Conservation (phyloP, 2,797 vertebrate species). For the Phrynocephalus forsythii region DNA sequence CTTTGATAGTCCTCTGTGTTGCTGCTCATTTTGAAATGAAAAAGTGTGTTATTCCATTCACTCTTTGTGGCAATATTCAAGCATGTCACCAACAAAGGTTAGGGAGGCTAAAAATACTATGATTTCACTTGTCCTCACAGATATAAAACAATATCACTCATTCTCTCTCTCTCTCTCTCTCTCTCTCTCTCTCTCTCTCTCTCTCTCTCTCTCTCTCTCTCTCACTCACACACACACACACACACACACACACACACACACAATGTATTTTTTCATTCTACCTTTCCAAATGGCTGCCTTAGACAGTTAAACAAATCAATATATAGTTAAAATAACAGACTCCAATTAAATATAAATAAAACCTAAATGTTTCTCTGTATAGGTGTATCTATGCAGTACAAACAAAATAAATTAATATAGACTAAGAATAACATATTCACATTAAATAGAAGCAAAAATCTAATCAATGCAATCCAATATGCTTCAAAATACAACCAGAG, state of each 20-base stretch:
- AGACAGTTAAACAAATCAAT: not conserved
- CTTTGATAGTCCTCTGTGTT: not conserved
- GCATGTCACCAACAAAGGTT: not conserved
- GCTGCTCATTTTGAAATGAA: not conserved
- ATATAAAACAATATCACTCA: too few species aligned
- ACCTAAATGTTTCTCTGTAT: not conserved
- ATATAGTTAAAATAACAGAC: not conserved
- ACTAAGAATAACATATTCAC: too few species aligned
- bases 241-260: too few species aligned
- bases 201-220: too few species aligned
- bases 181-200: too few species aligned
- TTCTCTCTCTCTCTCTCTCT: too few species aligned
- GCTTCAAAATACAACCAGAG: not conserved
- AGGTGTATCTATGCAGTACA: too few species aligned
- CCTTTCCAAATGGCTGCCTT: not conserved
- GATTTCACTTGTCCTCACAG: not conserved
- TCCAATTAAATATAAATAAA: not conserved
- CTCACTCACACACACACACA: too few species aligned
- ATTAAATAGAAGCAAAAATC: too few species aligned
- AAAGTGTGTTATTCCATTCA: not conserved
- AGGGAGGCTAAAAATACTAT: not conserved
- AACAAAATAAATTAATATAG: too few species aligned
- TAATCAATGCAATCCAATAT: too few species aligned
- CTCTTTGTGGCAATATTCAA: not conserved
- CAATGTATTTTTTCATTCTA: not conserved